Conservation (phyloP, 2,888 invertebrate species). For the Aporophyla nigra region DNA sequence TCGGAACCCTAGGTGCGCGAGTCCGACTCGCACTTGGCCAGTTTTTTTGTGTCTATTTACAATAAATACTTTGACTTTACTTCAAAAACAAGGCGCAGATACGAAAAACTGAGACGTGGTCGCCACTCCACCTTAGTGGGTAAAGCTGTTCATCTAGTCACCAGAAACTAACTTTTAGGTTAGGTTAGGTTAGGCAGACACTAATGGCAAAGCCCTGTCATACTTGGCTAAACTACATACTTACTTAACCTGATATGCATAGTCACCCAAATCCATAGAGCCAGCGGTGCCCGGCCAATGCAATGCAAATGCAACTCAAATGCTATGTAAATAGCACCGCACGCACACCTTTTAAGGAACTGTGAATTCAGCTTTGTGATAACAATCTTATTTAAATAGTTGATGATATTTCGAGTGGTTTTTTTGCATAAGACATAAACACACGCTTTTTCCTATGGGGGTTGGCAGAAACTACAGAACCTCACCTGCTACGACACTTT, state of each 20-base stretch:
- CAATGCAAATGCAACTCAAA: constrained; percentile 23
- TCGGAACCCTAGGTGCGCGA: too few species aligned
- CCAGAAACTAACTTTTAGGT: too few species aligned
- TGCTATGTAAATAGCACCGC: constrained; percentile 26
- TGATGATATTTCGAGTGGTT: not conserved
- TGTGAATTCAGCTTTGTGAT: constrained; percentile 1
- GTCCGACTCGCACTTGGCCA: too few species aligned
- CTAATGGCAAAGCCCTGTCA: constrained; percentile 21
- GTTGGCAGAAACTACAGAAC: too few species aligned
- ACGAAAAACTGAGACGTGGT: not conserved
- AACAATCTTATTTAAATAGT: not conserved
- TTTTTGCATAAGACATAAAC: not conserved
- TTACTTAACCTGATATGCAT: constrained; percentile 5
- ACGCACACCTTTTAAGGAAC: constrained; percentile 13
- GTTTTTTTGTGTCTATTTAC: too few species aligned
- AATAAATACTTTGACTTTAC: too few species aligned
- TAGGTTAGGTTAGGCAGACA: too few species aligned
- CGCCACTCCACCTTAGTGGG: too few species aligned
- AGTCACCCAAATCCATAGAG: not conserved
- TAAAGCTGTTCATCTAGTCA: not conserved
- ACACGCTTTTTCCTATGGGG: too few species aligned
- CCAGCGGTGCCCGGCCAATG: not conserved
- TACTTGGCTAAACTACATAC: not conserved
- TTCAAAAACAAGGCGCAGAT: too few species aligned
- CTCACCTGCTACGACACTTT: too few species aligned